Conservation (phyloP, 2,797 vertebrate species). For the Threskiornis aethiopicus region DNA sequence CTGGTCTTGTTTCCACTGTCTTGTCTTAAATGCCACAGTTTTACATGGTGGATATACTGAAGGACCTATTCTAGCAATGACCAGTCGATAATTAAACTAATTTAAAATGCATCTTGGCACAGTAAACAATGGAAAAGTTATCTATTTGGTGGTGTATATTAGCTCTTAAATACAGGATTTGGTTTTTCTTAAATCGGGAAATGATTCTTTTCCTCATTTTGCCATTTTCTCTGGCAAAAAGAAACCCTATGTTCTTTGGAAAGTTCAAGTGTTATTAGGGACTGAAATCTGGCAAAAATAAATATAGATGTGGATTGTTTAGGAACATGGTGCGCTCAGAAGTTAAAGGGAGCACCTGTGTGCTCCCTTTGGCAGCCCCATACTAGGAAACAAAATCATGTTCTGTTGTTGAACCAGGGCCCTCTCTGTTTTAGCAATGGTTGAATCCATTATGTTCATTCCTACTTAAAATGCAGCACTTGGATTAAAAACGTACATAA, state of each 20-base stretch:
- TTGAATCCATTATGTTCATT: neutral
- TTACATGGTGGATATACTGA: neutral
- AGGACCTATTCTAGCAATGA: neutral
- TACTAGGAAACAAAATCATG: neutral
- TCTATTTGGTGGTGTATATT: neutral
- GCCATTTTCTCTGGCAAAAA: neutral
- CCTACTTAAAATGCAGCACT: neutral
- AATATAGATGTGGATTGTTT: neutral
- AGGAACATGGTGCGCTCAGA: neutral
- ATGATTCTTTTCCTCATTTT: neutral
- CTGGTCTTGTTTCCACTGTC: neutral
- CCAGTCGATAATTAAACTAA: neutral
- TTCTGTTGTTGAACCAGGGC: neutral
- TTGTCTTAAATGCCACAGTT: neutral
- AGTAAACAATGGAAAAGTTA: neutral
- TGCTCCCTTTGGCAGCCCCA: neutral
- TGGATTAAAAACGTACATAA: neutral
- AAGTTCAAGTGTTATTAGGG: neutral
- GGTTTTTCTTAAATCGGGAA: neutral
- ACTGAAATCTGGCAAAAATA: neutral
- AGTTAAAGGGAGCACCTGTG: neutral
- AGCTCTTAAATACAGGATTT: neutral
- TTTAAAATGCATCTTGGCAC: neutral
- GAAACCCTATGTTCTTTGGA: accelerated
- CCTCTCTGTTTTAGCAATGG: neutral